Evolutionary conservation across 2,888 invertebrate species (phyloP).

Genomic region (Caenorhabditis becei): DNA sequence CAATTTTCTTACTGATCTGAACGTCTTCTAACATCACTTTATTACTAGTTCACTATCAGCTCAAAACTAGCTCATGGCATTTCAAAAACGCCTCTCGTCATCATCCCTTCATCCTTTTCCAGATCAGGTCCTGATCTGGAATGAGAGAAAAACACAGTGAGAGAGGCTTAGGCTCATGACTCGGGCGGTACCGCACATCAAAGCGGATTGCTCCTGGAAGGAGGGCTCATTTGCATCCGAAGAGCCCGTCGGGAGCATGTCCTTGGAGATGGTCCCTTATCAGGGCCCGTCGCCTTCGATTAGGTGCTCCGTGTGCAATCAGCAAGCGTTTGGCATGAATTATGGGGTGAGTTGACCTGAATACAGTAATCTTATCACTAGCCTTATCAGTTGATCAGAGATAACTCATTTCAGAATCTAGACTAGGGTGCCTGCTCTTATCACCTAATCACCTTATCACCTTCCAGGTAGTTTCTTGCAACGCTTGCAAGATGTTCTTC

Average conservation of each 20-base stretch:
- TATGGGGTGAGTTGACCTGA: constrained; percentile 48
- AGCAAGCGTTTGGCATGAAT: constrained; percentile 43
- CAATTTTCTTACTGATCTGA: too few species aligned
- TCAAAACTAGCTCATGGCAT: too few species aligned
- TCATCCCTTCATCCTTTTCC: neutral
- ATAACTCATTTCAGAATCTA: neutral
- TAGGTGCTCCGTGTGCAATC: constrained; percentile 27
- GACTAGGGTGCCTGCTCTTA: too few species aligned
- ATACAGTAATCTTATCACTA: neutral
- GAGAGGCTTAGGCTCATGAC: neutral
- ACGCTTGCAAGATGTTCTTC: constrained; percentile 56
- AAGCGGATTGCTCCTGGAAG: constrained; percentile 46
- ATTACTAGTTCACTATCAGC: too few species aligned
- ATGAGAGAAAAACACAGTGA: neutral
- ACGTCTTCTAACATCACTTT: too few species aligned
- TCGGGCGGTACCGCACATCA: constrained; percentile 23
- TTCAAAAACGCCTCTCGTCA: neutral
- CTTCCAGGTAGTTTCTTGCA: constrained; percentile 41
- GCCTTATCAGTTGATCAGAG: too few species aligned
- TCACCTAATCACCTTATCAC: neutral
- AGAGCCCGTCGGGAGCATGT: neutral
- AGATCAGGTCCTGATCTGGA: constrained; percentile 6
- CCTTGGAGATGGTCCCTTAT: neutral
- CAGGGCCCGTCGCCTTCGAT: neutral
- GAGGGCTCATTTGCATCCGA: constrained; percentile 19